phyloP scores from a whole-genome alignment of 1,140 invertebrate genomes.

The Leptinotarsa lineolata region DNA sequence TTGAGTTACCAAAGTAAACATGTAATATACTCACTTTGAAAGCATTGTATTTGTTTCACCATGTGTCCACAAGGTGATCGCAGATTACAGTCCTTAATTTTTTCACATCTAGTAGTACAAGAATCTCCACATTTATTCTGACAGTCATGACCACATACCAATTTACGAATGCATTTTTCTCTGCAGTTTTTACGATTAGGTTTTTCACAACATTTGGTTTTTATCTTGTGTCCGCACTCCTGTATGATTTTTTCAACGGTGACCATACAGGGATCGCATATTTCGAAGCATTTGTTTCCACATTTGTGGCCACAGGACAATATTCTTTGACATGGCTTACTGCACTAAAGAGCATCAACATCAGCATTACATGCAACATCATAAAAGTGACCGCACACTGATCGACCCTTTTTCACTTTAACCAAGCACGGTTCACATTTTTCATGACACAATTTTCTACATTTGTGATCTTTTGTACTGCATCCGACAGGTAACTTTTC shows the following conservation, averaged over 20 bases:
- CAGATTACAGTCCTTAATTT: constrained; percentile 38
- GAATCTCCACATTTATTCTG: constrained; percentile 48
- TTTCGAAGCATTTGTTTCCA: constrained; percentile 56
- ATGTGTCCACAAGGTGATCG: constrained; percentile 56
- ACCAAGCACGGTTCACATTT: constrained; percentile 59
- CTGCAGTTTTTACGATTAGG: constrained; percentile 51
- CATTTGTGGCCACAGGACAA: constrained; percentile 61
- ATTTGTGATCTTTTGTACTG: constrained; percentile 55
- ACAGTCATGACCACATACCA: constrained; percentile 60
- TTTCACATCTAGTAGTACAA: constrained; percentile 55
- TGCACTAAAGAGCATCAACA: constrained; percentile 53
- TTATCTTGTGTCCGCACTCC: constrained; percentile 56
- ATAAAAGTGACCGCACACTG: constrained; percentile 56
- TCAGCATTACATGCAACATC: constrained; percentile 54
- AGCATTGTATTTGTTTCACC: constrained; percentile 55
- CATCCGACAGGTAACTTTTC: constrained; percentile 55
- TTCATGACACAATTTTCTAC: constrained; percentile 59
- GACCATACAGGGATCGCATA: constrained; percentile 56
- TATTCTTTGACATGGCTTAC: constrained; percentile 56
- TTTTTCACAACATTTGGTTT: constrained; percentile 49
- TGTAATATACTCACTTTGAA: constrained; percentile 29
- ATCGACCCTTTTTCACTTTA: constrained; percentile 55
- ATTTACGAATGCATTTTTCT: constrained; percentile 47
- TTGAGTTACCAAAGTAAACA: too few species aligned
- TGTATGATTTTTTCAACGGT: constrained; percentile 57